These are phyloP conservation scores for Darevskia mixta DNA, from an alignment of 2,797 vertebrate species.

Conservation along the genomic window DNA sequence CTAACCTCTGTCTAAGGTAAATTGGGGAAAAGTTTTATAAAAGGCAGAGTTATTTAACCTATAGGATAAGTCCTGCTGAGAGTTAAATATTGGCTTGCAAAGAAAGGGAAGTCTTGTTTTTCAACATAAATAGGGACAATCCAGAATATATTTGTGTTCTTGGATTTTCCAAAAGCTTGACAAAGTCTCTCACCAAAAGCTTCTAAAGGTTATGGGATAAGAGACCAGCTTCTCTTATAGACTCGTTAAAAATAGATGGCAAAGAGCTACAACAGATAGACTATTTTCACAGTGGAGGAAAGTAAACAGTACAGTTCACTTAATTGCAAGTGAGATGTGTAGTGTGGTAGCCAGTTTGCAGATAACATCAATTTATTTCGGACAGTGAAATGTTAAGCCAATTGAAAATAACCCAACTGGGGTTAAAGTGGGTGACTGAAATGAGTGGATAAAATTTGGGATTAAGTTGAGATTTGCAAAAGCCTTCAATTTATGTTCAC, in stretches of 20 bases:
- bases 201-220: not conserved
- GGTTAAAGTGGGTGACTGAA: not conserved
- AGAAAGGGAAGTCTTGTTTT: not conserved
- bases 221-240: not conserved
- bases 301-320: not conserved
- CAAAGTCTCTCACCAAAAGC: not conserved
- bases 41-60: not conserved
- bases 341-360: not conserved
- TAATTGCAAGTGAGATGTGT: not conserved
- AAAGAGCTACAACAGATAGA: not conserved
- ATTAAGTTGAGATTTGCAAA: not conserved
- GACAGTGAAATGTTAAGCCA: no score
- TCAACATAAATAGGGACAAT: no score
- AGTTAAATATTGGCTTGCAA: not conserved
- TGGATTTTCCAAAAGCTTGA: not conserved
- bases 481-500: no score
- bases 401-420: not conserved
- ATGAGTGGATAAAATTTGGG: not conserved
- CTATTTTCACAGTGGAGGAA: not conserved
- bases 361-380: not conserved
- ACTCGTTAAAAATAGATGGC: not conserved
- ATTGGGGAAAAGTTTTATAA: not conserved
- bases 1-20: not conserved
- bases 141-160: no score
- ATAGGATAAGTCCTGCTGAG: not conserved